phyloP scores from a whole-genome alignment of 2,888 invertebrate genomes.

The Drosophila meridiana region DNA sequence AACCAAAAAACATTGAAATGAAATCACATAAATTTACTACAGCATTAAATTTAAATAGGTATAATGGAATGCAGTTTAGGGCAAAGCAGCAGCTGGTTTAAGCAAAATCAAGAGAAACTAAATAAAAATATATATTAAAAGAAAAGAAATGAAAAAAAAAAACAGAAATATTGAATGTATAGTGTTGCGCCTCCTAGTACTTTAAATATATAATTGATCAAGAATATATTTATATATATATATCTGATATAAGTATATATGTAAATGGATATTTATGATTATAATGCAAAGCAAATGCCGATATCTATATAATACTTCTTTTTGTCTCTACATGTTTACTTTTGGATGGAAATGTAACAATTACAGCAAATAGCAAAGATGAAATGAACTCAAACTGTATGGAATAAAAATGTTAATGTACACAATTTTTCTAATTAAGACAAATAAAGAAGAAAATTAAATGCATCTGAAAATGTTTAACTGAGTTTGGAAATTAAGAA shows the following conservation, averaged over 20 bases:
- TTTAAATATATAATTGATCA: constrained; percentile 66
- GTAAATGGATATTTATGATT: constrained; percentile 70
- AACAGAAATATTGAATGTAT: constrained; percentile 74
- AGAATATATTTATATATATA: constrained; percentile 51
- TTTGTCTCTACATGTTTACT: constrained; percentile 64
- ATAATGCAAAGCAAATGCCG: constrained; percentile 55
- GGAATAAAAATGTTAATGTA: constrained; percentile 73
- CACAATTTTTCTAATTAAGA: constrained; percentile 77
- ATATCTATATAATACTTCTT: constrained; percentile 57
- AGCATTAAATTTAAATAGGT: constrained; percentile 52
- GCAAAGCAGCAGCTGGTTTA: constrained; percentile 33
- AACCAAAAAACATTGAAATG: constrained; percentile 3
- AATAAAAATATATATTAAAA: constrained; percentile 49
- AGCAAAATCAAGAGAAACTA: constrained; percentile 35
- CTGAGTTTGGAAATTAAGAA: neutral
- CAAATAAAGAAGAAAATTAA: constrained; percentile 57
- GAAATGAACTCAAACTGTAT: constrained; percentile 49
- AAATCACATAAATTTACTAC: constrained; percentile 45
- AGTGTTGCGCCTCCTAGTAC: constrained; percentile 79
- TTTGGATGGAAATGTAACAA: constrained; percentile 52
- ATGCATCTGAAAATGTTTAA: constrained; percentile 24
- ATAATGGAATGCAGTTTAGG: constrained; percentile 38
- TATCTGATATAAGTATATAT: constrained; percentile 64
- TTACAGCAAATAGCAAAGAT: constrained; percentile 48
- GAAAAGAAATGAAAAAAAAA: constrained; percentile 3